A percentile compares a stretch with the other conserved stretches of the same genome.
Conservation (phyloP, 1,140 invertebrate species). For the Drosophila pruinosa region DNA sequence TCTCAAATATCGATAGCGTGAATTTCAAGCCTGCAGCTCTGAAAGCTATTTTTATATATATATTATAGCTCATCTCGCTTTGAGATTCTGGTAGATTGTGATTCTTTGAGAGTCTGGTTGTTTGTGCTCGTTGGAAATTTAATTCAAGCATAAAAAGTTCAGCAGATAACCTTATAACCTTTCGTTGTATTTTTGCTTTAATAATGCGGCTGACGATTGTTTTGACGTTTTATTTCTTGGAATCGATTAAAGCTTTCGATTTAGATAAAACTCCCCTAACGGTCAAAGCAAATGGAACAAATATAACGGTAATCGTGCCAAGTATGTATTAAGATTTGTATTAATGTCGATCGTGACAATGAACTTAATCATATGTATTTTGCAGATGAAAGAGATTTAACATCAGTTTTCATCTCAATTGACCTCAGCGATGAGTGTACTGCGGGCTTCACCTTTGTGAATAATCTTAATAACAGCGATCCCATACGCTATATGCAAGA, state of each 20-base stretch:
- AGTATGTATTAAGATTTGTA: not conserved
- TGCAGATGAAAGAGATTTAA: not conserved
- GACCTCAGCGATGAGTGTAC: not conserved
- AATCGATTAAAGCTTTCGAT: not conserved
- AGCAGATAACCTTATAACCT: not conserved
- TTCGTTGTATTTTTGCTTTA: too few relatives aligned
- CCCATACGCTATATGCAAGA: not conserved
- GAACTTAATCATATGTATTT: not conserved
- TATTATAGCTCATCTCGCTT: too few relatives aligned
- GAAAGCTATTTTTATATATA: too few relatives aligned
- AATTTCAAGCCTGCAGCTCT: too few relatives aligned
- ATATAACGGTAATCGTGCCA: not conserved
- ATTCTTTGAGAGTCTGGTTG: too few relatives aligned
- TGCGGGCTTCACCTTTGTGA: not conserved
- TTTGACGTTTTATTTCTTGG: not conserved
- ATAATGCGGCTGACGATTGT: not conserved
- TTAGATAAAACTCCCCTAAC: not conserved
- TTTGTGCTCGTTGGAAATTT: too few relatives aligned
- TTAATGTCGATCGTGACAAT: not conserved
- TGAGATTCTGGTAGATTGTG: too few relatives aligned
- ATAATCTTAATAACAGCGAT: not conserved
- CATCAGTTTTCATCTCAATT: conserved; percentile 1
- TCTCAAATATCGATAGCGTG: too few relatives aligned
- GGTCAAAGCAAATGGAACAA: not conserved
- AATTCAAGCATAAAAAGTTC: too few relatives aligned